phyloP scores from a whole-genome alignment of 2,888 invertebrate species.

The Ctena decussata region DNA sequence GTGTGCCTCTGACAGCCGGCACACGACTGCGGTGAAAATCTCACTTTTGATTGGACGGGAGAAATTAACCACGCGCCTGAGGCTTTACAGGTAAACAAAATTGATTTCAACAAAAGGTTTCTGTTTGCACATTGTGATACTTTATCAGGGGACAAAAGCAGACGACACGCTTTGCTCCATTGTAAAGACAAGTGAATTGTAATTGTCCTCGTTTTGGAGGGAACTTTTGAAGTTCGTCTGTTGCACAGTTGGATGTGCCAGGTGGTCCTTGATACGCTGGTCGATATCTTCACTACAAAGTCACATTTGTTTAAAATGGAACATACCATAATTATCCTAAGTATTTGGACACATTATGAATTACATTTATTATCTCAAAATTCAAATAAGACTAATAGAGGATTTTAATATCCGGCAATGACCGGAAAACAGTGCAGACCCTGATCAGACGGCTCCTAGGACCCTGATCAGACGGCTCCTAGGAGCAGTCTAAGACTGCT shows the following conservation, averaged over 20 bases:
- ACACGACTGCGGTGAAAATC: conserved; percentile 50
- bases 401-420: too few relatives aligned
- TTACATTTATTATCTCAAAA: too few relatives aligned
- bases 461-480: not conserved
- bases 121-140: not conserved
- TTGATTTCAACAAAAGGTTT: not conserved
- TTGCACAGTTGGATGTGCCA: not conserved
- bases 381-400: not conserved
- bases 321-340: too few relatives aligned
- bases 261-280: not conserved
- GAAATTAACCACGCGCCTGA: conserved; percentile 22
- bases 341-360: too few relatives aligned
- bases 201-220: conserved; percentile 24
- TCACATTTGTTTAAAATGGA: too few relatives aligned
- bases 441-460: not conserved
- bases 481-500: too few relatives aligned
- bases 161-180: not conserved
- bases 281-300: not conserved
- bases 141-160: not conserved
- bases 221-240: conserved; percentile 20
- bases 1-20: conserved; percentile 65
- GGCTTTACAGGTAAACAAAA: conserved; percentile 20
- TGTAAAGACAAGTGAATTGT: not conserved
- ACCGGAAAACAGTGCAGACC: not conserved
- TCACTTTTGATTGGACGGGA: conserved; percentile 31